A percentile compares a stretch with the other conserved stretches of the same genome.
phyloP scores from a whole-genome alignment of 1,140 invertebrate species.

The Ceratosolen fusciceps region DNA sequence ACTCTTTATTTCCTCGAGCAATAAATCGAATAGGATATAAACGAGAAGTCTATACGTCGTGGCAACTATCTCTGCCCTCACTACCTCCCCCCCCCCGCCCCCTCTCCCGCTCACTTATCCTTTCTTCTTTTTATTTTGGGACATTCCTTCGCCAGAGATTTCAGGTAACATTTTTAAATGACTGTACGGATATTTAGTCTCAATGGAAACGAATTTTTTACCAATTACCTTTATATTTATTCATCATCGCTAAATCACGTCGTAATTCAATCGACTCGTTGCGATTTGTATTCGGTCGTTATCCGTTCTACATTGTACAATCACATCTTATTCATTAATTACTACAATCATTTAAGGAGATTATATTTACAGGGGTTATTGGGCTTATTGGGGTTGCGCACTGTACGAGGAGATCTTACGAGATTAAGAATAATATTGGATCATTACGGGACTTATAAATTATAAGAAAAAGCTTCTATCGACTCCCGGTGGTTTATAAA shows the following conservation, averaged over 20 bases:
- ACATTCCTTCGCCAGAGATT: background rate
- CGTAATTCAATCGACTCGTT: too few species aligned
- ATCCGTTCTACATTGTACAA: too few species aligned
- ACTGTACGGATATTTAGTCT: conserved; percentile 1
- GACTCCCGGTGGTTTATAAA: background rate
- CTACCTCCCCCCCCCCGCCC: background rate
- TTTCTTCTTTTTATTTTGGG: background rate
- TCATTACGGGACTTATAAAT: background rate
- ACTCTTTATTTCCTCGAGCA: conserved; percentile 35
- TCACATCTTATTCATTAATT: too few species aligned
- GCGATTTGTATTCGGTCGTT: too few species aligned
- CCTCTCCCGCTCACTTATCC: too few species aligned
- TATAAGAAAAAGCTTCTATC: conserved; percentile 16
- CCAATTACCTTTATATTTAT: background rate
- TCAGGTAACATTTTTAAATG: conserved; percentile 27
- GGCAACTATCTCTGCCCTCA: conserved; percentile 9
- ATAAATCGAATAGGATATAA: conserved; percentile 40
- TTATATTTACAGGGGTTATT: too few species aligned
- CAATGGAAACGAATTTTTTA: background rate
- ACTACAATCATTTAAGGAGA: too few species aligned
- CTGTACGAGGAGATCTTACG: too few species aligned
- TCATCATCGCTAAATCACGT: too few species aligned
- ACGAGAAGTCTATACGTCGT: conserved; percentile 13
- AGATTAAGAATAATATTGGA: background rate
- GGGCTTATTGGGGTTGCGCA: too few species aligned